Conservation (phyloP, 1,140 invertebrate genomes). For the Euwallacea fornicatus region DNA sequence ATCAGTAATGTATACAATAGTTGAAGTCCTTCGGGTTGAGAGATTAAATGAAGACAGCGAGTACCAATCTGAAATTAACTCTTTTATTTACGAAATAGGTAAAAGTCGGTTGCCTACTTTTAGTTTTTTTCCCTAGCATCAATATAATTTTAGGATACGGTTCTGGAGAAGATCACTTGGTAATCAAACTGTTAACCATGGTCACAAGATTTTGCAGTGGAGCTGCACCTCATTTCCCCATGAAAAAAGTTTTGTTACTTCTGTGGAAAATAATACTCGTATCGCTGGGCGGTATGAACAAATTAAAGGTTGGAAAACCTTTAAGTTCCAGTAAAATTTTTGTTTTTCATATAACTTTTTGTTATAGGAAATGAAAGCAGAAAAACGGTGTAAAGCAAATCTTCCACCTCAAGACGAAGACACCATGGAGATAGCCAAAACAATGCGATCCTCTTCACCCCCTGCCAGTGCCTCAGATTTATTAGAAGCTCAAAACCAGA, state of each 20-base stretch:
- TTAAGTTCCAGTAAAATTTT: constrained; percentile 58
- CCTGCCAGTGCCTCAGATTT: constrained; percentile 91
- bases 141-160: constrained; percentile 37
- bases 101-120: constrained; percentile 42
- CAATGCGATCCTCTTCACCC: constrained; percentile 93
- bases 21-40: constrained; percentile 83
- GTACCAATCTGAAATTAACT: constrained; percentile 57
- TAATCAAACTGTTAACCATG: constrained; percentile 90
- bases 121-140: background rate
- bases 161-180: constrained; percentile 78
- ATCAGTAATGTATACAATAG: constrained; percentile 91
- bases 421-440: constrained; percentile 87
- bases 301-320: constrained; percentile 82
- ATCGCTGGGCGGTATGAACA: constrained; percentile 85
- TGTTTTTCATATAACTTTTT: constrained; percentile 76
- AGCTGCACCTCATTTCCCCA: constrained; percentile 92
- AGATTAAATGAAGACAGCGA: constrained; percentile 64
- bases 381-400: constrained; percentile 68
- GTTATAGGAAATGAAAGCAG: constrained; percentile 54
- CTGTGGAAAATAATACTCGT: constrained; percentile 94
- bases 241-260: constrained; percentile 95
- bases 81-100: constrained; percentile 82
- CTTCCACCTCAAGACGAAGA: constrained; percentile 83
- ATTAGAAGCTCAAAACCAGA: constrained; percentile 84
- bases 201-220: constrained; percentile 94